Conservation (phyloP, 2,888 invertebrate species). For the Aphodius granarius region DNA sequence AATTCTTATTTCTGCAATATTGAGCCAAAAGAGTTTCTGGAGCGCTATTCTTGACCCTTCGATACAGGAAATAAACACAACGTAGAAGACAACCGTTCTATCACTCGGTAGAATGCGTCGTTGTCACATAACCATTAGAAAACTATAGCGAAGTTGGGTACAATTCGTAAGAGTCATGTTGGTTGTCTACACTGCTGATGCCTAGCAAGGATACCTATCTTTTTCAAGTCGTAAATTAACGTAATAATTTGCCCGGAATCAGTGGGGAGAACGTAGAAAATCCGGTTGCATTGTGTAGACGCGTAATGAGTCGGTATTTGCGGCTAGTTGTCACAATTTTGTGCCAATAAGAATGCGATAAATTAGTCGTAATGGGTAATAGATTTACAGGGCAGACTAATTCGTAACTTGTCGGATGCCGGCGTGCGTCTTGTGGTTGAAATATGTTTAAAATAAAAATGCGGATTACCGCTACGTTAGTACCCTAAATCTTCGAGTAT, state of each 20-base stretch:
- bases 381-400: constrained; percentile 7
- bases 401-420: neutral
- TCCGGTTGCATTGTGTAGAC: neutral
- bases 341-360: constrained; percentile 8
- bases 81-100: too few relatives aligned
- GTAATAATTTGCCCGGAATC: neutral
- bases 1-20: too few relatives aligned
- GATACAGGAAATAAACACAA: too few relatives aligned
- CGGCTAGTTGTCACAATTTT: constrained; percentile 1
- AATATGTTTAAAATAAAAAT: neutral
- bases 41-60: too few relatives aligned
- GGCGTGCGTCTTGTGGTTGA: neutral
- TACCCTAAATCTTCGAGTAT: neutral
- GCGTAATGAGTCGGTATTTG: neutral
- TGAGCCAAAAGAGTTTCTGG: too few relatives aligned
- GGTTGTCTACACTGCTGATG: too few relatives aligned
- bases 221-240: neutral
- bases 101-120: too few relatives aligned
- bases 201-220: too few relatives aligned
- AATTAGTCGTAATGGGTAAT: constrained; percentile 5
- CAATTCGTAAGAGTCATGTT: too few relatives aligned
- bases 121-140: too few relatives aligned
- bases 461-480: neutral
- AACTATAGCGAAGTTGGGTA: too few relatives aligned
- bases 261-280: neutral